Evolutionary conservation across 1,140 invertebrate genomes (phyloP), one percentile per base, ranked within the genome.

Genomic region (Drosophila pruinosa): DNA sequence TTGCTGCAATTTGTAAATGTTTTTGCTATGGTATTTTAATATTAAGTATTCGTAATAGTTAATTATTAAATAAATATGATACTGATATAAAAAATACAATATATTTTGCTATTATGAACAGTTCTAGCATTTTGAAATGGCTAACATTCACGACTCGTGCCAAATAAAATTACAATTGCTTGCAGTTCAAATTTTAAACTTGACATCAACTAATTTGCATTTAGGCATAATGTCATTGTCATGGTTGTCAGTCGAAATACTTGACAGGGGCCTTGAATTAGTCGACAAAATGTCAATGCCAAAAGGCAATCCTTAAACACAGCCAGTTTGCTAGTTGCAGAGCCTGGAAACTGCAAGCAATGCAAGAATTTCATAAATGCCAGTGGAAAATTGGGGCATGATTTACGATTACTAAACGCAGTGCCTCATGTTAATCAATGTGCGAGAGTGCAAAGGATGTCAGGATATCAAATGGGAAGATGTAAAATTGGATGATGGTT

Each of bases 381-480:
- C 63, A 53, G 17, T 14, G 26, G 12, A 21, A 31, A 12, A 10
- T 17, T 39, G 4, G 43, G 58, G 59, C 58, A 68, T 83, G 79
- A 83, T 83, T 78, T 83, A 78, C 71, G 75, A 78, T 72, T 78
- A 78, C 62, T 39, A 78, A 82, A 83, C 79, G 1, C 3, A 50
- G 47, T 72, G 72, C 75, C 72, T 75, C 75, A 83, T 85, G 80
- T 75, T 83, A 78, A 83, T 83, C 75, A 83, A 75, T 75, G 50
- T 14, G 31, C 31, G 6, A 4, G 12, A 48, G 17, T 28, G 41
- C 6, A n/a, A 22, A 31, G 10, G 7, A 28, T 22, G 4, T 48
- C 8, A 39, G 21, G 34, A n/a, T 26, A 21, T 6, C 10, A 28
- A 45, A 41, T 47, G 31, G 6, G 34, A 39, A 39, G 45, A 43